phyloP scores from a whole-genome alignment of 2,797 vertebrate species.

The Lepilemur septentrionalis region DNA sequence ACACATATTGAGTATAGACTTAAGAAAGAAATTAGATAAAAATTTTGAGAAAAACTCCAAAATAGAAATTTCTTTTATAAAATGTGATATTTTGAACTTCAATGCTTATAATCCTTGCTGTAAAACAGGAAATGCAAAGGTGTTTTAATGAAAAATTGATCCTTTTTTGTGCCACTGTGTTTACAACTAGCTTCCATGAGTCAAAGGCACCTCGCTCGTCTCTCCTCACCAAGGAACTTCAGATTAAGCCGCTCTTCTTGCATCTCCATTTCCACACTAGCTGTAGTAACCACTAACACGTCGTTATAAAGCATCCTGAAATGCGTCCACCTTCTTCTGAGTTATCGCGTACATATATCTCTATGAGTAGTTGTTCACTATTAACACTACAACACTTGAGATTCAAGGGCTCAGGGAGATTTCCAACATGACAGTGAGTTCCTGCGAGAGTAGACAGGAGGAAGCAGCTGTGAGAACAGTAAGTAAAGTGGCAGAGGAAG shows the following conservation, averaged over 20 bases:
- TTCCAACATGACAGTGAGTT: background rate
- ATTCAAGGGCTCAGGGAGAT: background rate
- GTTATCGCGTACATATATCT: background rate
- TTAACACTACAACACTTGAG: background rate
- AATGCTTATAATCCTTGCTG: background rate
- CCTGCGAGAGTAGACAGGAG: background rate
- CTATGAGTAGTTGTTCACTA: background rate
- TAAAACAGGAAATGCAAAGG: background rate
- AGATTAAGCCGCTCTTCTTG: constrained; percentile 19
- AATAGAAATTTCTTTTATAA: background rate
- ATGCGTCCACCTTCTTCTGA: background rate
- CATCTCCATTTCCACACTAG: background rate
- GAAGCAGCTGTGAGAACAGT: background rate
- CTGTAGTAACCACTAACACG: background rate
- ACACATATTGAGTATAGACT: background rate
- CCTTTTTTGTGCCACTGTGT: background rate
- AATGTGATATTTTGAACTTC: background rate
- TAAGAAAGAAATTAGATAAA: background rate
- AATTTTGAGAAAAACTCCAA: background rate
- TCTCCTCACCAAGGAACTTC: background rate
- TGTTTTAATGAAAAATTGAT: background rate
- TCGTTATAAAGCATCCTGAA: background rate
- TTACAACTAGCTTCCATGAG: background rate
- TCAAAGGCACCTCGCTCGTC: background rate
- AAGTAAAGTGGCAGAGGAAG: background rate